Evolutionary conservation across 2,113 vertebrate genomes (phyloP).

Genomic region (Pandion haliaetus): DNA sequence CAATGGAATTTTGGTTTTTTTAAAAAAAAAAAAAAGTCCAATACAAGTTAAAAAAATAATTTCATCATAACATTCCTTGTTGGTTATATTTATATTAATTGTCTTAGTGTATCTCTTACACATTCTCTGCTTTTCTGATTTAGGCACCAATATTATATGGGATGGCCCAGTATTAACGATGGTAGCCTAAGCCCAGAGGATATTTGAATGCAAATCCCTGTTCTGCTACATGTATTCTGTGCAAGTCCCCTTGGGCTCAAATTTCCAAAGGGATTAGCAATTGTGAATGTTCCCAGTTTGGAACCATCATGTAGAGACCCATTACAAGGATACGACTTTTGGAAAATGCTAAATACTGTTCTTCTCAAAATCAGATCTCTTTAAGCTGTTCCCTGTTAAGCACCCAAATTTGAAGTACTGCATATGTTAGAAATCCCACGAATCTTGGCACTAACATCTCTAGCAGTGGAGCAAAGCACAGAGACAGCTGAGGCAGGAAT

Average conservation of each 20-base stretch:
- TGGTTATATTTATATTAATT: neutral
- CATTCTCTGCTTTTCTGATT: neutral
- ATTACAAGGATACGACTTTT: neutral
- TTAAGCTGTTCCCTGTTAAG: neutral
- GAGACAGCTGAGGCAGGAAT: neutral
- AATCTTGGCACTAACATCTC: neutral
- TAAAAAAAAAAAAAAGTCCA: neutral
- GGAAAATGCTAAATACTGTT: neutral
- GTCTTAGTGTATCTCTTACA: neutral
- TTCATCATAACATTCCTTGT: neutral
- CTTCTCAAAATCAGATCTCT: neutral
- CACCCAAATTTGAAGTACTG: neutral
- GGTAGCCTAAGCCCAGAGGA: neutral
- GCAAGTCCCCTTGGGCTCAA: neutral
- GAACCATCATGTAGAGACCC: neutral
- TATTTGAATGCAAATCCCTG: neutral
- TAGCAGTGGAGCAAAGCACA: neutral
- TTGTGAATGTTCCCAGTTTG: neutral
- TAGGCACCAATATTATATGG: neutral
- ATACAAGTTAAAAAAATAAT: neutral
- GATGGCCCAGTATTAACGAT: rapidly evolving
- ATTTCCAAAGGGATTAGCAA: neutral
- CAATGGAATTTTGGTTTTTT: neutral
- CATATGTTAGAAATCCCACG: neutral
- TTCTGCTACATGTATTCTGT: neutral